Evolutionary conservation across 2,888 invertebrate species (phyloP), one percentile per base, ranked within the genome.

Genomic region (Philonicus albiceps): DNA sequence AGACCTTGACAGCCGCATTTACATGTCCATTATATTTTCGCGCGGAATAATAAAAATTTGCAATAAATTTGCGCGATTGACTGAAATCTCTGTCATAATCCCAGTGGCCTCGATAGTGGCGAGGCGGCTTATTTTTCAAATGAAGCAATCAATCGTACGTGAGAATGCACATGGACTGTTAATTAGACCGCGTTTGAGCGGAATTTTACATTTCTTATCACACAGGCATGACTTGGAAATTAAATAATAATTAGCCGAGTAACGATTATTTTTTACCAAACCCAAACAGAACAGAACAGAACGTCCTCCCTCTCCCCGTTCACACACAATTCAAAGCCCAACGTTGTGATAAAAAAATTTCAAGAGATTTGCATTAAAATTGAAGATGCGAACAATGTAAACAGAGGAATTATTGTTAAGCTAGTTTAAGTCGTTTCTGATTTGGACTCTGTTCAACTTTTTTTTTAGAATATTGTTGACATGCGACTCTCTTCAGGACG

Each of bases 161-260:
- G 80, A 49, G 80, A 53, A 80, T 80, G 80, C 80, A 80, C 53
- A 80, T 49, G 53, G 80, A 53, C 80, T 53, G 43, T 80, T 80
- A 80, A 80, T 80, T 80, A 49, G 53, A n/a, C 49, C 80, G 53
- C 80, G 43, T 27, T 80, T 80, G 49, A n/a, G 30, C 40, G 16
- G 3, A 53, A 80, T 31, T 80, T 80, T 30, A 49, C 76, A 22
- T 76, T 76, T 76, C 76, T 76, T 76, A 76, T 76, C 76, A 40
- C 37, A 75, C 34, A 76, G 7, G 76, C 76, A 76, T 76, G 76
- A 76, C 76, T 76, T 40, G 40, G 22, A 76, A 76, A 40, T 76
- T 76, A 76, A 40, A 22, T 40, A 76, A 76, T 37, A 76, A 76
- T 76, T 40, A 76, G 76, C 40, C 34, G 76, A 22, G 76, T 3